phyloP scores from a whole-genome alignment of 1,140 invertebrate genomes.

The Scaptomyza montana region DNA sequence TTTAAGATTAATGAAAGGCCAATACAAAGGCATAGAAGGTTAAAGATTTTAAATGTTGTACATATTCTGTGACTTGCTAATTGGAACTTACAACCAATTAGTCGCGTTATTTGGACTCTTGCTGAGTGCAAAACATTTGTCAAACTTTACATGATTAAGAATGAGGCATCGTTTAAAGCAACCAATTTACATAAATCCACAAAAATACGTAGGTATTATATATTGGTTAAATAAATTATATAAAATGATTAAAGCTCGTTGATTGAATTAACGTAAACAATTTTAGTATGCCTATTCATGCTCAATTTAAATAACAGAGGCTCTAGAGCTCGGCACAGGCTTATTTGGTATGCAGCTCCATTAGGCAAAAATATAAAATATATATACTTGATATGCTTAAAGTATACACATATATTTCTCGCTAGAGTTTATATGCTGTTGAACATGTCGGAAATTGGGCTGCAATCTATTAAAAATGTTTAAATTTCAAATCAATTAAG shows the following conservation, averaged over 20 bases:
- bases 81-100: conserved; percentile 29
- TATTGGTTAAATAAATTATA: conserved; percentile 61
- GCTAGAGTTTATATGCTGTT: conserved; percentile 46
- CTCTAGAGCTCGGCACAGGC: conserved; percentile 26
- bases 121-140: conserved; percentile 40
- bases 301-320: conserved; percentile 56
- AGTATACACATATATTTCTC: conserved; percentile 32
- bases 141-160: conserved; percentile 35
- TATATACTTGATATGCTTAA: conserved; percentile 8
- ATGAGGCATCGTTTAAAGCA: conserved; percentile 30
- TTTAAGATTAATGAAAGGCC: too few species aligned
- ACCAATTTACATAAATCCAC: conserved; percentile 40
- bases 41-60: conserved; percentile 1
- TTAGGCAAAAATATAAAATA: conserved; percentile 53
- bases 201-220: conserved; percentile 30
- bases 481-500: conserved; percentile 80
- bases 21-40: conserved; percentile 2
- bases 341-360: conserved; percentile 67
- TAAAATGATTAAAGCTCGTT: conserved; percentile 59
- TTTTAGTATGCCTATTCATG: conserved; percentile 76
- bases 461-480: conserved; percentile 69
- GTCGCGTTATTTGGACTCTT: conserved; percentile 18
- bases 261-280: conserved; percentile 72
- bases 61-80: conserved; percentile 4
- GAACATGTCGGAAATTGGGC: conserved; percentile 57